Base-by-base conservation (phyloP, 2,888 invertebrate species). In the Eupithecia vulgata region DNA sequence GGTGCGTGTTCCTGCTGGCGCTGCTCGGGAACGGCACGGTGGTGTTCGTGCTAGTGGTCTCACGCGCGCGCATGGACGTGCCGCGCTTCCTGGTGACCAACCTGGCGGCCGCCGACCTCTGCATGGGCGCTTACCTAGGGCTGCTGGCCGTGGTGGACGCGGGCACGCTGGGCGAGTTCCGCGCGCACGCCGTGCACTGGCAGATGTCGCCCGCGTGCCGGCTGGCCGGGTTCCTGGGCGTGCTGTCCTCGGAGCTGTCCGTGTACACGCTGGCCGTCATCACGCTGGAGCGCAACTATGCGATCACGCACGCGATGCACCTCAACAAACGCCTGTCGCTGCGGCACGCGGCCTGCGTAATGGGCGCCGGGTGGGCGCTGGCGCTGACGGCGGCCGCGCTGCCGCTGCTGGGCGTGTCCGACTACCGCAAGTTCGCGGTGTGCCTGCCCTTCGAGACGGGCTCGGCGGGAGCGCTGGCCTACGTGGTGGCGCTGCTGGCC, bases 231-330 rank as follows among this genome's bases (percentile, higher is more conserved):
- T 99, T 99, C 88, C 95, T 99, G 66, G 99, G 98, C 8, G 99
- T 99, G 45, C 95, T 99, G 34, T 98, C 98, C 79, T 98, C 98
- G 1, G 99, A 99, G 92, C 94, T 99, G 74, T 98, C 98, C 52
- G 99, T 99, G 61, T 99, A 97, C 94, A 99, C 99, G 5, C 94
- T 99, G 83, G 98, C 99, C 3, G 98, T 99, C 71, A 99, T 99
- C 83, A 99, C 99, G 0, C 93, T 99, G 83, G 99, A 99, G 91
- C 95, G 99, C 37, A 98, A 98, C 93, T 99, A 99, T 92, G 99
- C 99, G 81, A 99, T 99, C 87, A 99, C 99, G 1, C 98, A 99
- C 93, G 99, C 99, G 73, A 99, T 99, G 97, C 99, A 99, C 90
- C 95, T 99, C 74, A 99, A 99, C 92, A 99, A 99, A 91, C 95